These are phyloP conservation scores for Cephus sareptanus DNA, from an alignment of 2,888 invertebrate species.

Conservation along the genomic window DNA sequence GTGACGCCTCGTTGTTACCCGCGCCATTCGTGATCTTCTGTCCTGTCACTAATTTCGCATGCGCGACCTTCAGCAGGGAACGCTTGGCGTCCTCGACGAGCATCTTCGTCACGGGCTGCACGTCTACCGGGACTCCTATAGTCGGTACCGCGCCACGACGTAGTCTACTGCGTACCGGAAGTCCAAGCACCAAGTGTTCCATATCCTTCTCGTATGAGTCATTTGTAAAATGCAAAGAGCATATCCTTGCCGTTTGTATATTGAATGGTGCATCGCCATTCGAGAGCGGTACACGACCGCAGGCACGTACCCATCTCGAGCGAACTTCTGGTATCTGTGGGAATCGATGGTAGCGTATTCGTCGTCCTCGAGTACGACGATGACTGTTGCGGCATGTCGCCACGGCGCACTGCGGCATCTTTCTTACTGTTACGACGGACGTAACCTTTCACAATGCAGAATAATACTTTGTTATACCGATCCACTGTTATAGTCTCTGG, in stretches of 20 bases:
- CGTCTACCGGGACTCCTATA: slow-evolving; percentile 61
- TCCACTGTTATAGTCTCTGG: not conserved
- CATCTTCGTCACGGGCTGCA: slow-evolving; percentile 63
- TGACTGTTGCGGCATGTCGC: slow-evolving; percentile 71
- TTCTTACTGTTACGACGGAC: not conserved
- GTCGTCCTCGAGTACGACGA: slow-evolving; percentile 69
- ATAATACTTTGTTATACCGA: not conserved
- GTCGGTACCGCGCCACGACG: slow-evolving; percentile 69
- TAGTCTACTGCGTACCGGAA: slow-evolving; percentile 68
- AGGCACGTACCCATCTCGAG: slow-evolving; percentile 68
- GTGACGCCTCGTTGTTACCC: not conserved
- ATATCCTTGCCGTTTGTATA: slow-evolving; percentile 70
- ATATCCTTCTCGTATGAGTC: slow-evolving; percentile 70
- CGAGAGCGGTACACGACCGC: slow-evolving; percentile 67
- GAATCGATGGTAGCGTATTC: slow-evolving; percentile 71
- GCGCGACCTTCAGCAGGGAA: slow-evolving; percentile 57
- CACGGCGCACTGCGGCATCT: slow-evolving; percentile 73
- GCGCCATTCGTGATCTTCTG: slow-evolving; percentile 24
- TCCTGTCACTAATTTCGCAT: slow-evolving; percentile 41
- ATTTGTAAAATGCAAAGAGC: slow-evolving; percentile 69
- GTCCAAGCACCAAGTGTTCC: slow-evolving; percentile 69
- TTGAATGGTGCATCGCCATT: slow-evolving; percentile 66
- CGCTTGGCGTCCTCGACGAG: slow-evolving; percentile 58
- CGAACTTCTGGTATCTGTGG: slow-evolving; percentile 69
- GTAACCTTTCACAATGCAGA: not conserved